phyloP scores from a whole-genome alignment of 2,888 invertebrate species.

The Meiosimyza platycephala region DNA sequence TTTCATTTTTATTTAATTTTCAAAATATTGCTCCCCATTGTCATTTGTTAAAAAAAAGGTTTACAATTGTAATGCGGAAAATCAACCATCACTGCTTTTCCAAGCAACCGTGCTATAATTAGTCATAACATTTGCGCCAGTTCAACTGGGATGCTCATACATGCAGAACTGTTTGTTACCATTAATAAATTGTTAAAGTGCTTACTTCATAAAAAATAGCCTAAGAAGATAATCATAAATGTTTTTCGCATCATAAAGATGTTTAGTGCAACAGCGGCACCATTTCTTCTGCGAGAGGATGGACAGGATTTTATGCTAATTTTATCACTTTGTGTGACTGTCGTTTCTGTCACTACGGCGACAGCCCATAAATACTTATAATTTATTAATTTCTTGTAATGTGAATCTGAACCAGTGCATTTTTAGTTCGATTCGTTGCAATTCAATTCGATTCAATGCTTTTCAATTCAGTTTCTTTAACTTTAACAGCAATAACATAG shows the following conservation, averaged over 20 bases:
- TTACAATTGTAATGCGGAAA: no score
- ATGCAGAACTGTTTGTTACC: not conserved
- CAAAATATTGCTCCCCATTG: no score
- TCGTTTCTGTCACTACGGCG: constrained; percentile 60
- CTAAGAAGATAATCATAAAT: no score
- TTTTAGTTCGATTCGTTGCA: constrained; percentile 5
- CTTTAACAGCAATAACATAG: not conserved
- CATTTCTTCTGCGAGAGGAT: constrained; percentile 6
- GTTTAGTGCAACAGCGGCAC: not conserved
- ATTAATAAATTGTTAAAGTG: constrained; percentile 12
- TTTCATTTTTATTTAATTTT: no score
- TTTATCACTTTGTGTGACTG: constrained; percentile 68
- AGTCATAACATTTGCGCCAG: not conserved
- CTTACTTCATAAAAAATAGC: no score
- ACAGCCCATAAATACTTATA: constrained; percentile 67
- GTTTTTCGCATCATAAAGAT: constrained; percentile 9
- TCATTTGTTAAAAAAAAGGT: no score
- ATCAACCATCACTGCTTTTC: no score
- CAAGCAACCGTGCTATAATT: not conserved
- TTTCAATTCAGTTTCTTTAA: constrained; percentile 4
- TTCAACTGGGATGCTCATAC: not conserved
- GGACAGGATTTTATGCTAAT: constrained; percentile 64
- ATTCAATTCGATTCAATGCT: constrained; percentile 9
- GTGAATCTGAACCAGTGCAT: constrained; percentile 35
- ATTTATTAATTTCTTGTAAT: constrained; percentile 59